phyloP scores from a whole-genome alignment of 2,888 invertebrate genomes.

The Drosophila nr. medialis region DNA sequence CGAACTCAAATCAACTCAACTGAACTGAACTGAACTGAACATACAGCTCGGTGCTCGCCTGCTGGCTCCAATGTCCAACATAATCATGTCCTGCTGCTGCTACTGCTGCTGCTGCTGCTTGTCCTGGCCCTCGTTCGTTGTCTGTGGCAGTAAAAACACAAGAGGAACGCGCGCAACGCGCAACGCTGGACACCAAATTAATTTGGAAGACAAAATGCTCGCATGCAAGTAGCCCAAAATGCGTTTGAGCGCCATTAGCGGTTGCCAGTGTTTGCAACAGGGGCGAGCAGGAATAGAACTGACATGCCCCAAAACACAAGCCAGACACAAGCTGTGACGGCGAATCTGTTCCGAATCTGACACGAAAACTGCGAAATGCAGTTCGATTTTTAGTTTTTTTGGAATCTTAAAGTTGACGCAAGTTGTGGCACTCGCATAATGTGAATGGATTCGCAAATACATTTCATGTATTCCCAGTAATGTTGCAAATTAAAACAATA shows the following conservation, averaged over 20 bases:
- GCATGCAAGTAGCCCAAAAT: slow-evolving; percentile 66
- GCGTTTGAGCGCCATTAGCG: slow-evolving; percentile 71
- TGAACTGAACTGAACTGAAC: not conserved
- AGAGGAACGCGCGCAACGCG: slow-evolving; percentile 43
- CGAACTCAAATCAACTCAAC: slow-evolving; percentile 4
- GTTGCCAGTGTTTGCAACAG: slow-evolving; percentile 10
- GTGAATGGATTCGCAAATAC: slow-evolving; percentile 29
- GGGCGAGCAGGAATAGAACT: slow-evolving; percentile 10
- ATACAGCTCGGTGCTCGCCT: slow-evolving; percentile 9
- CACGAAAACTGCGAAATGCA: slow-evolving; percentile 54
- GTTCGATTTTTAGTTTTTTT: slow-evolving; percentile 34
- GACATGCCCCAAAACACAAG: slow-evolving; percentile 67
- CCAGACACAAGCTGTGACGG: slow-evolving; percentile 73
- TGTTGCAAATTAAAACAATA: slow-evolving; percentile 77
- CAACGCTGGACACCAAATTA: slow-evolving; percentile 69
- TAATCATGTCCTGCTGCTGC: slow-evolving; percentile 70
- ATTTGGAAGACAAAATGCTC: slow-evolving; percentile 79
- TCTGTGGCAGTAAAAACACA: slow-evolving; percentile 24
- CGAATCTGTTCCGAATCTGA: slow-evolving; percentile 59
- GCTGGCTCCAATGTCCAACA: slow-evolving; percentile 64
- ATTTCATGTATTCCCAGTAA: slow-evolving; percentile 39
- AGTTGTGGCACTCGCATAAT: not conserved
- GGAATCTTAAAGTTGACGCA: slow-evolving; percentile 33
- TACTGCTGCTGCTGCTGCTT: slow-evolving; percentile 3
- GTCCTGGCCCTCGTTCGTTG: slow-evolving; percentile 6